Evolutionary conservation across 2,888 invertebrate species (phyloP), one percentile per base, ranked within the genome.

Genomic region (Hedya salicella): DNA sequence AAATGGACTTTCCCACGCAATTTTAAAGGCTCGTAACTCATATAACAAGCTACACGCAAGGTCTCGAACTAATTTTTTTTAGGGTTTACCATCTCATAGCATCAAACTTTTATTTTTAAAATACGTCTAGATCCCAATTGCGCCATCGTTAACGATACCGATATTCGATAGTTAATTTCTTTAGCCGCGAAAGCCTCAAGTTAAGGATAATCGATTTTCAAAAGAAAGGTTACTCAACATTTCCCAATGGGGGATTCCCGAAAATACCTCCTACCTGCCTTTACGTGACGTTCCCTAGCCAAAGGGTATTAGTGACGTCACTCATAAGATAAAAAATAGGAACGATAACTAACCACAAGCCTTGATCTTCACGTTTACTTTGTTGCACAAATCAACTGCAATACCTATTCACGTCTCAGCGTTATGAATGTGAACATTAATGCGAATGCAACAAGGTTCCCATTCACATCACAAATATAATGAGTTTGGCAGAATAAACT

Each of bases 291-390:
- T 46, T 17, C 19, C 21, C 3, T 48, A n/a, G 36, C n/a, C 9
- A 53, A 56, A 17, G 44, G 25, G 44, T 57, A 32, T 57, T 17
- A 19, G 39, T 11, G 16, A 14, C 42, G 52, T 39, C 19, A 19
- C n/a, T 9, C 44, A 39, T 52, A 56, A 56, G 42, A 54, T n/a
- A 54, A 50, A 57, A 57, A 46, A 17, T 44, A 46, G 19, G 30
- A 46, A 32, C 57, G 57, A 44, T 57, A 57, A 57, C 32, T 17
- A 57, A 57, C 57, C 46, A 46, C 46, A 57, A 19, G 57, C 44
- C 30, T 32, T 44, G 32, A 57, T 57, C 44, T 44, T 57, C 57
- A 57, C 57, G 57, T 46, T 57, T 57, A 44, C 44, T 46, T 32
- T 32, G 36, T 8, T 19, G 57, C 57, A 57, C 42, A 56, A 42